A percentile compares a stretch with the other conserved stretches of the same genome.
These are phyloP conservation scores for Amphiduros pacificus DNA, from an alignment of 2,888 invertebrate species.

Conservation along the genomic window DNA sequence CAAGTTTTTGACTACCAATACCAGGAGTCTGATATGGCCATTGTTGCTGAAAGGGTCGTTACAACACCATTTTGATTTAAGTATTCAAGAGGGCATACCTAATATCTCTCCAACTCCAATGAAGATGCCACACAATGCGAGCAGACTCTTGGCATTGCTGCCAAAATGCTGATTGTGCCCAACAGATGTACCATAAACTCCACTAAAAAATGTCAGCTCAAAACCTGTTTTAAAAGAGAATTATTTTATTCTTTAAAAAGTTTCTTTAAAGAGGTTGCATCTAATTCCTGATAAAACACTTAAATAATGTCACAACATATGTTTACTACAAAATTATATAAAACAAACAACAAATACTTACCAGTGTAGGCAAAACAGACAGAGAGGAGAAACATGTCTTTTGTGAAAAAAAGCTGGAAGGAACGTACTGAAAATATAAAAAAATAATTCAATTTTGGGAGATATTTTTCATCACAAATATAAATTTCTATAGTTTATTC, in stretches of 20 bases:
- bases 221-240: slow-evolving; percentile 67
- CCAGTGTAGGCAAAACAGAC: slow-evolving; percentile 90
- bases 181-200: slow-evolving; percentile 90
- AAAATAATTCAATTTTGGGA: not conserved
- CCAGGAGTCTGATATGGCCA: no score
- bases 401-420: slow-evolving; percentile 63
- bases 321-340: no score
- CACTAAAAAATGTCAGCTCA: slow-evolving; percentile 92
- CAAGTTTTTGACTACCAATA: no score
- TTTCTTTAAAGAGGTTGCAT: no score
- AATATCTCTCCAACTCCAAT: slow-evolving; percentile 93
- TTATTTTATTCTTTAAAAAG: not conserved
- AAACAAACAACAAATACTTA: slow-evolving; percentile 60
- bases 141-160: slow-evolving; percentile 75
- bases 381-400: slow-evolving; percentile 81
- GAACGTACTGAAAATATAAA: not conserved
- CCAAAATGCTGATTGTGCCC: slow-evolving; percentile 82
- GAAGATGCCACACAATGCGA: slow-evolving; percentile 91
- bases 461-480: no score
- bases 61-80: no score
- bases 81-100: no score
- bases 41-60: no score
- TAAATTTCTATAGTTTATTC: not conserved
- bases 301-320: no score
- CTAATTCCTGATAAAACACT: no score